A percentile compares a stretch with the other conserved stretches of the same genome.
Conservation (phyloP, 2,888 invertebrate genomes). For the Philonicus albiceps region DNA sequence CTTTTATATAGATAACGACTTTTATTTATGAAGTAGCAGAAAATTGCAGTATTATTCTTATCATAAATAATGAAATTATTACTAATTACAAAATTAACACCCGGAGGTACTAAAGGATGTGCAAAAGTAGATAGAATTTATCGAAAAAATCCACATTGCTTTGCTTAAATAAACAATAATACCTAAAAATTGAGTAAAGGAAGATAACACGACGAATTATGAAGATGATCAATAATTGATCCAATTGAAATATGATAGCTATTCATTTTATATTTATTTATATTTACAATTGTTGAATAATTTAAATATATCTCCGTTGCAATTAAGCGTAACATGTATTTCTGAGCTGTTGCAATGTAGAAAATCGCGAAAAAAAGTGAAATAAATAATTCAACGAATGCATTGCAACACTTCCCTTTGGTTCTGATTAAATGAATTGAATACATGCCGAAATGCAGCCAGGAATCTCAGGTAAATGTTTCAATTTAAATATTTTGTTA, state of each 20-base stretch:
- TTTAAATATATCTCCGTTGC: not conserved
- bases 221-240: not conserved
- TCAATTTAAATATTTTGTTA: slow-evolving; percentile 10
- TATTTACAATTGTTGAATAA: not conserved
- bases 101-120: too few species aligned
- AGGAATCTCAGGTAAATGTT: not conserved
- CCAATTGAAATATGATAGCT: not conserved
- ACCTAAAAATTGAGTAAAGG: too few species aligned
- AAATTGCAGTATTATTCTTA: too few species aligned
- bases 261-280: too few species aligned
- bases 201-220: too few species aligned
- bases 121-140: too few species aligned
- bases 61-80: too few species aligned
- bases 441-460: not conserved
- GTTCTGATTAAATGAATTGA: not conserved
- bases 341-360: not conserved
- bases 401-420: not conserved
- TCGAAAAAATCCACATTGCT: too few species aligned
- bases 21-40: too few species aligned
- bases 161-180: too few species aligned
- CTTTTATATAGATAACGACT: too few species aligned
- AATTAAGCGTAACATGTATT: not conserved
- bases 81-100: too few species aligned
- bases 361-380: not conserved
- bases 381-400: not conserved